Percentiles rank a stretch among this genome's conserved stretches.
Conservation (phyloP, 1,140 invertebrate species). For the Ceratitis capitata region DNA sequence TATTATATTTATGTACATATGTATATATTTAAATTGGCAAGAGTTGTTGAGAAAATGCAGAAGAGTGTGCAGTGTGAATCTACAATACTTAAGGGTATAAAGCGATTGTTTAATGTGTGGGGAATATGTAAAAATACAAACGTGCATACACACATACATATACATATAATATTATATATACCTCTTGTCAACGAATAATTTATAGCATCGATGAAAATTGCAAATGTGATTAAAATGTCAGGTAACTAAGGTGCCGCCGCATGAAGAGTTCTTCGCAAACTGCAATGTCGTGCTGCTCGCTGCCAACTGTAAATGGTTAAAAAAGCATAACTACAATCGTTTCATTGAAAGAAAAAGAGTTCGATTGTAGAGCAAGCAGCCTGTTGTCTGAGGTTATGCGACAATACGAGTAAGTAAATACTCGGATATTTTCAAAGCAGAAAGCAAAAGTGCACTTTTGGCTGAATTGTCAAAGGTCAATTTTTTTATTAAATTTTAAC, state of each 20-base stretch:
- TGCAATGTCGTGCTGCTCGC: background rate
- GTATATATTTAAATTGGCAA: background rate
- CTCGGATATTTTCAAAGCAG: too few species aligned
- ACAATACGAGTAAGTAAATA: too few species aligned
- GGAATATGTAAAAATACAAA: too few species aligned
- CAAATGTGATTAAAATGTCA: conserved; percentile 18
- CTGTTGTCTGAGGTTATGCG: too few species aligned
- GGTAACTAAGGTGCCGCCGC: conserved; percentile 1
- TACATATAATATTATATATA: background rate
- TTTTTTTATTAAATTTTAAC: too few species aligned
- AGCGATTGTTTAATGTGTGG: background rate
- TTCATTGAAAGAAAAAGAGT: too few species aligned
- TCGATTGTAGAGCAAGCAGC: too few species aligned
- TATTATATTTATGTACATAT: background rate
- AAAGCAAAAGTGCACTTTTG: too few species aligned
- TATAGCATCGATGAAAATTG: background rate
- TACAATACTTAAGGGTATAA: background rate
- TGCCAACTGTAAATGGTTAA: background rate
- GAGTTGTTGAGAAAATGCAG: background rate
- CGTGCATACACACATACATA: background rate
- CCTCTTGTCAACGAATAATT: too few species aligned
- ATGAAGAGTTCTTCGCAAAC: background rate
- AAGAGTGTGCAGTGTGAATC: background rate
- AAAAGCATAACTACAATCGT: background rate
- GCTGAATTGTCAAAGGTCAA: too few species aligned